phyloP scores from a whole-genome alignment of 2,888 invertebrate species.

The Thera obeliscata region DNA sequence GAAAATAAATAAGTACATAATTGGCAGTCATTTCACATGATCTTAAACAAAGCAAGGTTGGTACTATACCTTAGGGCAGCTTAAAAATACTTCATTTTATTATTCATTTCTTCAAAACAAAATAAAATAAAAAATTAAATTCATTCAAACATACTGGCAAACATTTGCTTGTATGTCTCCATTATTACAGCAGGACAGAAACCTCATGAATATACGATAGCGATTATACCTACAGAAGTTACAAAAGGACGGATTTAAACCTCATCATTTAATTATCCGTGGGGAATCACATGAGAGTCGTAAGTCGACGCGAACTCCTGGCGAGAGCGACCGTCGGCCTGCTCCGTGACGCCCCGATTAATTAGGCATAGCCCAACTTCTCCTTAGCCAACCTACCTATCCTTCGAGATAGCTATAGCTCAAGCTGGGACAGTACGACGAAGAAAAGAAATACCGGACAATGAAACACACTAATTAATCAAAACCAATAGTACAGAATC shows the following conservation, averaged over 20 bases:
- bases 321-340: conserved; percentile 57
- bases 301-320: conserved; percentile 60
- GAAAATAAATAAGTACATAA: conserved; percentile 69
- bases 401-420: conserved; percentile 6
- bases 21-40: too few relatives aligned
- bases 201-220: conserved; percentile 13
- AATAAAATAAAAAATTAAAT: neutral
- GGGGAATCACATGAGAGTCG: conserved; percentile 65
- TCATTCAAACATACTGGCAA: neutral
- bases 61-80: too few relatives aligned
- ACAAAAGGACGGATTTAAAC: conserved; percentile 64
- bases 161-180: neutral
- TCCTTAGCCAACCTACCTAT: conserved; percentile 27
- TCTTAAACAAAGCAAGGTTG: too few relatives aligned
- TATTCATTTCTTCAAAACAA: too few relatives aligned
- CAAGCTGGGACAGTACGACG: conserved; percentile 11
- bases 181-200: neutral
- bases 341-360: conserved; percentile 63
- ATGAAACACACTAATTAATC: conserved; percentile 62
- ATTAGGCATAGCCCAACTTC: conserved; percentile 63
- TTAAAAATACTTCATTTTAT: too few relatives aligned
- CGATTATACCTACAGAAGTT: conserved; percentile 17
- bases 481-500: conserved; percentile 57
- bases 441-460: conserved; percentile 35
- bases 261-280: conserved; percentile 76